Evolutionary conservation across 2,888 invertebrate species (phyloP), one percentile per base, ranked within the genome.

Genomic region (Thelaira solivaga): DNA sequence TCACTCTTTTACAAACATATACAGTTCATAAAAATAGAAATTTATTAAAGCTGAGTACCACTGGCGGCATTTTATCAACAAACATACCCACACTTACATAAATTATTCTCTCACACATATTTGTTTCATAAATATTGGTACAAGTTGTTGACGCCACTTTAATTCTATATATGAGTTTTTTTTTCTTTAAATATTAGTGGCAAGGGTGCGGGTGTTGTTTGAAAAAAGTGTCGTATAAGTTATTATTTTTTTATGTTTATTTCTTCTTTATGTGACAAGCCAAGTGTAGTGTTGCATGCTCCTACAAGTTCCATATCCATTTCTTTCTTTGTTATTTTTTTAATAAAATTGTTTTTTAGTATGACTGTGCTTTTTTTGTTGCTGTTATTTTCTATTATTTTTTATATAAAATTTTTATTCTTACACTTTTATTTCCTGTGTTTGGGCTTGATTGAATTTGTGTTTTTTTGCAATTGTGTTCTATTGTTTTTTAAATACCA

Each of bases 131-230:
- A 72, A 72, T 67, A 76, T 72, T 76, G 59, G 77, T 69, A 73
- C 57, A 69, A 73, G 77, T 73, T 73, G 73, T 78, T 78, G 77
- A 74, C 77, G 77, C 77, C 77, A 78, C 73, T 73, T 64, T 73
- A 61, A 69, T 68, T 76, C n/a, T n/a, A n/a, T n/a, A 57, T 73
- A 29, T 64, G 34, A 34, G 55, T 53, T 67, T 36, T 16, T 8
- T 41, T n/a, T 11, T 26, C 51, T 26, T 11, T 18, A 11, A 26
- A 13, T 20, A 24, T 11, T 29, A 29, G 34, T 13, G 7, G 36
- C 10, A 59, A 49, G 8, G 47, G 61, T 65, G 29, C 13, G 49
- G 49, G 59, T 76, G 68, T 55, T 43, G 57, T 13, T 34, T 49
- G 7, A 20, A 1, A n/a, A 43, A 20, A 36, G 55, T 61, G 53